Evolutionary conservation across 2,888 invertebrate species (phyloP), one percentile per base, ranked within the genome.

Genomic region (Hedychridium roseum): DNA sequence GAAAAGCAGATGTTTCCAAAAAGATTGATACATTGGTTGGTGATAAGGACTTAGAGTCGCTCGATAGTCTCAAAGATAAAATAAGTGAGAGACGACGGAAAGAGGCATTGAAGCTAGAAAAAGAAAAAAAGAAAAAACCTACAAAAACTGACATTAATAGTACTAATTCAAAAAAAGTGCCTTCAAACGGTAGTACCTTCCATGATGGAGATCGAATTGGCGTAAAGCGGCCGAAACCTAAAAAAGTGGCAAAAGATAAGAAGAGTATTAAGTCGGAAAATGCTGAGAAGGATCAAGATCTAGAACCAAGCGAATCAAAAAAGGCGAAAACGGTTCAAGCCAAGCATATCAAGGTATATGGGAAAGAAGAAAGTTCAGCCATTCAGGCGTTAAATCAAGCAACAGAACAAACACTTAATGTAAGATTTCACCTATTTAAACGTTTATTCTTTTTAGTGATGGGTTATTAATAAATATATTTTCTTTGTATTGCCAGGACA

Each of bases 371-470:
- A 43, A 76, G 66, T 51, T 85, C 85, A 17, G 84, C 85, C 37
- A 82, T 87, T 62, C 88, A 88, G 70, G 89, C 88, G 2, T 77
- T 89, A 14, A 87, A 87, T 66, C 81, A 88, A 52, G 88, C 88
- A 6, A 88, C 89, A 0, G 89, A 88, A 68, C 88, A 91, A 80
- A 90, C 89, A 11, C 61, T 78, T 38, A 73, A 78, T 56, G 76
- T 76, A 67, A 69, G 73, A 35, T 44, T 23, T 27, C 12, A 16
- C 21, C 3, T 14, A 31, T 39, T 21, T 9, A 26, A 17, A 17
- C 6, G 28, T 20, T 17, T 7, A 9, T 34, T 12, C 11, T n/a
- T 31, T 9, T 18, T 20, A 45, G n/a, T n/a, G n/a, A n/a, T n/a
- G n/a, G n/a, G n/a, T 17, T 7, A 23, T 26, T 12, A 9, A 31